Evolutionary conservation across 1,140 invertebrate genomes (phyloP).

Genomic region (Bombus ignitus): DNA sequence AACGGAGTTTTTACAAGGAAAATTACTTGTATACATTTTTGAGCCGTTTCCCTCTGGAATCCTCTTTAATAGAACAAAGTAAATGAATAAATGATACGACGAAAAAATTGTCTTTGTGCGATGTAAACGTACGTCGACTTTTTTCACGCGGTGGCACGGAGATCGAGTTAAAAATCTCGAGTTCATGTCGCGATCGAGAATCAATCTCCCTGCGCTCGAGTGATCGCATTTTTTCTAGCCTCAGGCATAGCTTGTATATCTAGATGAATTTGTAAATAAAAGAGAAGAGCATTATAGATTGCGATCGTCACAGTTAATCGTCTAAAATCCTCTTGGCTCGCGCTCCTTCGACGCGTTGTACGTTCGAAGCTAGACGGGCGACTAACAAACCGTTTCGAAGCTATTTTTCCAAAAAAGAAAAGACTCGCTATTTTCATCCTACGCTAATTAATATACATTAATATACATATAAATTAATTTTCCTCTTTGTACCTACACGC

Average conservation of each 20-base stretch:
- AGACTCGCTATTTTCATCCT: slow-evolving; percentile 49
- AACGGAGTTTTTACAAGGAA: slow-evolving; percentile 16
- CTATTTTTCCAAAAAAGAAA: slow-evolving; percentile 51
- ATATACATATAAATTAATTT: background rate
- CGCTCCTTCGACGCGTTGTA: background rate
- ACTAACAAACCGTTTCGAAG: slow-evolving; percentile 29
- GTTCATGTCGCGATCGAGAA: background rate
- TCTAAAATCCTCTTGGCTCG: background rate
- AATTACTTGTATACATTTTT: background rate
- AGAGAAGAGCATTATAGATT: background rate
- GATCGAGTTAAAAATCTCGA: background rate
- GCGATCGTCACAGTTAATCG: slow-evolving; percentile 18
- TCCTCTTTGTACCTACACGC: slow-evolving; percentile 48
- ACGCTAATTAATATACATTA: slow-evolving; percentile 15
- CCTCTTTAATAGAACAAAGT: background rate
- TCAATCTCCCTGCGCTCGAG: slow-evolving; percentile 59
- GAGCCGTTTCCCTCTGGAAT: background rate
- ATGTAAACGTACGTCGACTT: background rate
- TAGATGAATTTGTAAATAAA: slow-evolving; percentile 67
- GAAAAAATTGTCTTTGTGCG: slow-evolving; percentile 18
- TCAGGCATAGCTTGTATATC: slow-evolving; percentile 61
- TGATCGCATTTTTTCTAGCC: slow-evolving; percentile 62
- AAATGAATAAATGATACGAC: background rate
- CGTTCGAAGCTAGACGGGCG: slow-evolving; percentile 1
- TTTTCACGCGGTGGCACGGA: slow-evolving; percentile 4